Evolutionary conservation across 2,797 vertebrate genomes (phyloP).

Genomic region (Gobio occitaniae): DNA sequence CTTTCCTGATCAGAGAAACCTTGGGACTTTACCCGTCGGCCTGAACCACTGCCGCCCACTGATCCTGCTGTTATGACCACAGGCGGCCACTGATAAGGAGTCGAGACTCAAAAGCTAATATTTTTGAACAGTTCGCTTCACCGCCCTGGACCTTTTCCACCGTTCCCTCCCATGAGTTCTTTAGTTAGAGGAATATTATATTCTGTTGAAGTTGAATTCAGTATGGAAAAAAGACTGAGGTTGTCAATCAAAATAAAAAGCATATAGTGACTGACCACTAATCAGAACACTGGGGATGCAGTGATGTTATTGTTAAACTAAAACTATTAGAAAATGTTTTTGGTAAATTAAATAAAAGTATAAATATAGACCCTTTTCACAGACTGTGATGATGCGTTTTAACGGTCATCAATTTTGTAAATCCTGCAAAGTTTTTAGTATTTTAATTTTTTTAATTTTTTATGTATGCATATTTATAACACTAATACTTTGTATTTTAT

Average conservation of each 20-base stretch:
- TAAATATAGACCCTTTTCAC: neutral
- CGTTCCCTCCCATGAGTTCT: neutral
- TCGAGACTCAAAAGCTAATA: neutral
- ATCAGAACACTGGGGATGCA: neutral
- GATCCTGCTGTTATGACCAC: conserved; percentile 37
- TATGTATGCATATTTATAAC: no score
- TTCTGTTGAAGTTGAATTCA: neutral
- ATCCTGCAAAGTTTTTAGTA: no score
- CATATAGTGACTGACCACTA: neutral
- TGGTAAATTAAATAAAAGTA: neutral
- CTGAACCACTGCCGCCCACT: neutral
- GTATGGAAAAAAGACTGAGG: neutral
- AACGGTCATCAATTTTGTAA: no score
- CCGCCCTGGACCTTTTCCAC: conserved; percentile 10
- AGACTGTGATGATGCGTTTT: no score
- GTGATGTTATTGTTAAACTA: neutral
- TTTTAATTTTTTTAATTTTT: no score
- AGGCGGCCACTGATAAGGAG: conserved; percentile 14
- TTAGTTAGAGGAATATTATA: neutral
- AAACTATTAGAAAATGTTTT: neutral
- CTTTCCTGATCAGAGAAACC: conserved; percentile 61
- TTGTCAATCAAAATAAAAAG: neutral
- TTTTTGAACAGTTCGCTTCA: conserved; percentile 18
- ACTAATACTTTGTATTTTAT: no score
- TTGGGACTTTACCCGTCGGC: conserved; percentile 21